Base-by-base conservation (phyloP, 2,797 vertebrate genomes). In the Gadopsis marmoratus region DNA sequence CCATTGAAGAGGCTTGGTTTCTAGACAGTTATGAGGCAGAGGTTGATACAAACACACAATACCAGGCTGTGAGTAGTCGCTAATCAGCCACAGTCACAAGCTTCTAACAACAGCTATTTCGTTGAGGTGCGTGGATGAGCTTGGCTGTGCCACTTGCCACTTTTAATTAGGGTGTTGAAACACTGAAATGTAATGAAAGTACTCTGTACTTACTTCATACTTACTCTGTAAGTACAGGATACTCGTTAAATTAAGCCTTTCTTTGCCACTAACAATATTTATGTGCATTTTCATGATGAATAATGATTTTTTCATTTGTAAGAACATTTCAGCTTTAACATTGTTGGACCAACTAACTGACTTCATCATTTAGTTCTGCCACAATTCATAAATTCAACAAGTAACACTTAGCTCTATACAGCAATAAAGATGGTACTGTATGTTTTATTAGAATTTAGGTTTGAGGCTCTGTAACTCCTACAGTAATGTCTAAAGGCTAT, bases 401-500 rank as follows among this genome's bases (percentile, higher is more conserved):
- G 5, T 4, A 51, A 23, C 7, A 21, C 1, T 13, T 23, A 35
- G 21, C 12, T 48, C 39, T 43, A 17, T 35, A 21, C 19, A 45
- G 35, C n/a, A 39, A 11, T 9, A 54, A 39, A 41, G n/a, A 60
- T 43, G 11, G 7, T 23, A 26, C 26, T 26, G 26, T 26, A 45
- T 39, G n/a, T 76, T 71, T 74, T 68, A 5, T 62, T 2, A 23
- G 23, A 66, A 53, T 48, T 23, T 23, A 55, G 33, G 19, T 68
- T 43, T 68, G 26, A 65, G 26, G 12, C 19, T 76, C 37, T 73
- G 26, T 31, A 48, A 48, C 23, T 78, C 35, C 51, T 47, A 43
- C 71, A 62, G 74, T 65, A 76, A 71, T 14, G 1, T 23, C 41
- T 35, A 76, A 16, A 39, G 26, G 55, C 33, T 59, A 48, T 71